Evolutionary conservation across 1,140 invertebrate genomes (phyloP).

Genomic region (Drosophila simulans): DNA sequence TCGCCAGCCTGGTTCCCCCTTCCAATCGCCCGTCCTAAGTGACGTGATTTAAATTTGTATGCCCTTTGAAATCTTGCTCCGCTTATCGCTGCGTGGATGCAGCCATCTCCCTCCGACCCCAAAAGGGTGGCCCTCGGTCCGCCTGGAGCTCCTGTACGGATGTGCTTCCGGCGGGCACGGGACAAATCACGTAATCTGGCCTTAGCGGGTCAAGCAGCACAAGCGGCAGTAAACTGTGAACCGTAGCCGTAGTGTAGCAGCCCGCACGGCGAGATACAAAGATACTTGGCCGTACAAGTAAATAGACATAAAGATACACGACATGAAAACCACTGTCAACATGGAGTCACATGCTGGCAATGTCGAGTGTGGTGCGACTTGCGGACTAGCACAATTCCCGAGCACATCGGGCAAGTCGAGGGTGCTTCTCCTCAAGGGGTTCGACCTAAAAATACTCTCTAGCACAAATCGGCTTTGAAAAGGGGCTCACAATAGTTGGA

Average conservation of each 20-base stretch:
- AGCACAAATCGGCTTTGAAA: constrained; percentile 17
- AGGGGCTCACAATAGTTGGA: background rate
- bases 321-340: constrained; percentile 47
- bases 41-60: constrained; percentile 80
- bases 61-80: constrained; percentile 64
- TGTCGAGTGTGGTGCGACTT: constrained; percentile 37
- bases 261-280: constrained; percentile 35
- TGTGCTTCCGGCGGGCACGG: constrained; percentile 38
- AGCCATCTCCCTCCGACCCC: constrained; percentile 10
- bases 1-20: constrained; percentile 1
- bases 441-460: constrained; percentile 39
- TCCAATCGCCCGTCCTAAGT: constrained; percentile 45
- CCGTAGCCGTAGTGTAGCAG: constrained; percentile 35
- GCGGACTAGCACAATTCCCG: constrained; percentile 19
- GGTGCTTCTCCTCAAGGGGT: constrained; percentile 5
- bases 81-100: constrained; percentile 41
- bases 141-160: constrained; percentile 19
- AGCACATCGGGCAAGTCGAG: constrained; percentile 22
- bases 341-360: constrained; percentile 30
- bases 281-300: constrained; percentile 27
- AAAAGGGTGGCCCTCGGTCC: background rate
- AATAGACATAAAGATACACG: constrained; percentile 57
- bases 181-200: constrained; percentile 75
- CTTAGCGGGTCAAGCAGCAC: constrained; percentile 64
- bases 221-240: constrained; percentile 52